A percentile compares a stretch with the other conserved stretches of the same genome.
Conservation (phyloP, 1,140 invertebrate species). For the Drosophila ogumai region DNA sequence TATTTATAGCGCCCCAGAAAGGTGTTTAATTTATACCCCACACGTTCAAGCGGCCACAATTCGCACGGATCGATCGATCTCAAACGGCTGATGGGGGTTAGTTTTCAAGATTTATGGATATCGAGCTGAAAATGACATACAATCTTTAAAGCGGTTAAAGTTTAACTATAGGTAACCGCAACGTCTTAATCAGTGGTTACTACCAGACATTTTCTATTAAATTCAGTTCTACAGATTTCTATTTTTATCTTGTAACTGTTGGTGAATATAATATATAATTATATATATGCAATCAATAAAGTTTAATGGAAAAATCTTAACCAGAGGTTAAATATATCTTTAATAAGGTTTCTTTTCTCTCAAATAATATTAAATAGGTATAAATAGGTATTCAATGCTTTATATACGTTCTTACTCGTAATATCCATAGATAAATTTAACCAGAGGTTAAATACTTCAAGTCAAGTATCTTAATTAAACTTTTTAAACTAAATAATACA, state of each 20-base stretch:
- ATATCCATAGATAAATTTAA: background rate
- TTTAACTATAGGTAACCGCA: background rate
- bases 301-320: background rate
- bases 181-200: background rate
- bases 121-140: background rate
- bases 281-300: no score
- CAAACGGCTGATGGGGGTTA: no score
- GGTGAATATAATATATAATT: no score
- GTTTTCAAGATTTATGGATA: background rate
- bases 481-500: no score
- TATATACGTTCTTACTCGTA: background rate
- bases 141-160: background rate
- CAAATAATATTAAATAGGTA: background rate
- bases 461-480: no score
- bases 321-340: background rate
- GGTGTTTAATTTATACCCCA: slow-evolving; percentile 47
- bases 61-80: slow-evolving; percentile 14
- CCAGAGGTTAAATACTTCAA: slow-evolving; percentile 3
- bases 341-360: background rate
- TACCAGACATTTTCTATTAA: background rate
- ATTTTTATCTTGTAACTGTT: background rate
- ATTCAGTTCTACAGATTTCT: background rate
- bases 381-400: background rate
- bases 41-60: slow-evolving; percentile 20
- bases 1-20: slow-evolving; percentile 53